These are phyloP conservation scores for Antennarius maculatus DNA, from an alignment of 2,797 vertebrate genomes.

Conservation along the genomic window DNA sequence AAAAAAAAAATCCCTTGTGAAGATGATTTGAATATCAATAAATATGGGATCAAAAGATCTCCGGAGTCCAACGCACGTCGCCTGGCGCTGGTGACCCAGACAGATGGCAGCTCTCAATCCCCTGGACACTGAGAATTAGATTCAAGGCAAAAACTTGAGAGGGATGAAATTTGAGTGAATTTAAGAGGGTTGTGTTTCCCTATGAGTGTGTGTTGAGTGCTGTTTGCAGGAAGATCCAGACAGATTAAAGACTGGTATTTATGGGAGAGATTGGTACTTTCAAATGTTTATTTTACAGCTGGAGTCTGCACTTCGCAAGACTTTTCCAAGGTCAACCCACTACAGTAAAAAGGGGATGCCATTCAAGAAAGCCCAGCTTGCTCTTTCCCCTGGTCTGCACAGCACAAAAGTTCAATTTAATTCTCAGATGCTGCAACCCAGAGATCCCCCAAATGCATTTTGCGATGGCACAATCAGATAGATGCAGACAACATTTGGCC, in stretches of 20 bases:
- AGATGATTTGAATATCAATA: constrained; percentile 71
- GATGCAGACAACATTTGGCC: constrained; percentile 15
- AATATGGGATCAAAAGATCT: constrained; percentile 58
- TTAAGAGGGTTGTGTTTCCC: constrained; percentile 66
- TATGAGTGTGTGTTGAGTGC: constrained; percentile 17
- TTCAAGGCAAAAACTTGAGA: constrained; percentile 70
- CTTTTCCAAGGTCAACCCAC: constrained; percentile 27
- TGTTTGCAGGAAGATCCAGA: constrained; percentile 40
- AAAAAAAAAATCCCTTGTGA: constrained; percentile 44
- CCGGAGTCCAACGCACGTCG: constrained; percentile 59
- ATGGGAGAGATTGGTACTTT: constrained; percentile 43
- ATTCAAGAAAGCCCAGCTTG: constrained; percentile 22
- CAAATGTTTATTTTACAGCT: constrained; percentile 63
- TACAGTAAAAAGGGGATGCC: constrained; percentile 16
- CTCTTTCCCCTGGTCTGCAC: constrained; percentile 20
- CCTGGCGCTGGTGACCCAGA: constrained; percentile 57
- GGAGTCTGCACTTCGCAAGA: constrained; percentile 21
- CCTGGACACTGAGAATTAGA: constrained; percentile 64
- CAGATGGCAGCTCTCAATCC: constrained; percentile 75
- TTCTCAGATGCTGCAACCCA: constrained; percentile 1
- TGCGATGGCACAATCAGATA: constrained; percentile 1
- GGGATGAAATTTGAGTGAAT: constrained; percentile 71
- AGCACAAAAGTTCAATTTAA: constrained; percentile 7
- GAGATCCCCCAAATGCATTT: background rate
- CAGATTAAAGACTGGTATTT: constrained; percentile 64